phyloP scores from a whole-genome alignment of 2,113 vertebrate genomes.

The Phylloscopus trochiloides region DNA sequence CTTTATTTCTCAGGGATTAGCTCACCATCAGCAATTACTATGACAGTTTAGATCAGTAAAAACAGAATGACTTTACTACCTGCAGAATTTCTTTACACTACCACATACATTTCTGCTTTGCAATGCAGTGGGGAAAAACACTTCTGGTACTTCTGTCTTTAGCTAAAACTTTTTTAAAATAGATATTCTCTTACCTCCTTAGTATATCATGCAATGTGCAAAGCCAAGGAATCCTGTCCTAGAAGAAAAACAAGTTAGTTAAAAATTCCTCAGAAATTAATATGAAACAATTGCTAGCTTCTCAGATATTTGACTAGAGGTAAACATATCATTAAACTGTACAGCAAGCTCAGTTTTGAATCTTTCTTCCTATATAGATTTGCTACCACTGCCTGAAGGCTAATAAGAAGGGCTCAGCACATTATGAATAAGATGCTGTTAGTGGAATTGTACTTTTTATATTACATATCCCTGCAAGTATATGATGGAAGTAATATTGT shows the following conservation, averaged over 20 bases:
- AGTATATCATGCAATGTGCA: conserved; percentile 81
- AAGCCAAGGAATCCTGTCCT: conserved; percentile 92
- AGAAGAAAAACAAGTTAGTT: conserved; percentile 45
- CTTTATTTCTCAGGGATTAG: not conserved
- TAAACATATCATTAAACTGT: not conserved
- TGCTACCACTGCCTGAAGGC: not conserved
- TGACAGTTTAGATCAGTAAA: not conserved
- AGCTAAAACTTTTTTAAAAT: not conserved
- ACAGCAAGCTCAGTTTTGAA: not conserved
- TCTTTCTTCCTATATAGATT: not conserved
- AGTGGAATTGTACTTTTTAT: not conserved
- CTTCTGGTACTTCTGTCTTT: not conserved
- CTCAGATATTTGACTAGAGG: not conserved
- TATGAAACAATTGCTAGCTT: not conserved
- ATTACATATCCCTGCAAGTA: not conserved
- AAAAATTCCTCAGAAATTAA: not conserved
- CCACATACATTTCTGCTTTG: not conserved
- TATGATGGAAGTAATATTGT: not conserved
- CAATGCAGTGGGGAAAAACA: not conserved
- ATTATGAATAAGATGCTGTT: not conserved
- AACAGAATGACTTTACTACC: not conserved
- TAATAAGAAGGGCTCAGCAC: not conserved
- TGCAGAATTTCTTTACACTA: not conserved
- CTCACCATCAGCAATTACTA: not conserved
- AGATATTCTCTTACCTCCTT: conserved; percentile 74